phyloP scores from a whole-genome alignment of 2,888 invertebrate species.

The Drosophila atripex region DNA sequence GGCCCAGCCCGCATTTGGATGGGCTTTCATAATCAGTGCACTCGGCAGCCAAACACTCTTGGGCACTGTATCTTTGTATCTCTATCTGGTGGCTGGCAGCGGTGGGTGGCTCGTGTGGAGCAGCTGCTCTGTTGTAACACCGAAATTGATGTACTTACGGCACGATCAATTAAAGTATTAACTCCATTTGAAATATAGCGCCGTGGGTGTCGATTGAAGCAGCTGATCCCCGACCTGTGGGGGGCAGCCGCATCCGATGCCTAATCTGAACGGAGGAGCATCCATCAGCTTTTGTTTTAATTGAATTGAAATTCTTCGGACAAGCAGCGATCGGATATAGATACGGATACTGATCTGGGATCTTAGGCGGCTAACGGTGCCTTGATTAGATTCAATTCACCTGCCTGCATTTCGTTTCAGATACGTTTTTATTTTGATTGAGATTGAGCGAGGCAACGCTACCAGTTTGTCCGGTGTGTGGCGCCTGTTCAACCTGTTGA shows the following conservation, averaged over 20 bases:
- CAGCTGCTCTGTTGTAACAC: conserved; percentile 39
- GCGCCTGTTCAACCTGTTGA: conserved; percentile 73
- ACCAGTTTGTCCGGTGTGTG: conserved; percentile 70
- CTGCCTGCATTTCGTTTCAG: conserved; percentile 39
- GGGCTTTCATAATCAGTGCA: conserved; percentile 39
- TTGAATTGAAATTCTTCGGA: conserved; percentile 66
- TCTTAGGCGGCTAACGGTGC: conserved; percentile 61
- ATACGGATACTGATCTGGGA: conserved; percentile 62
- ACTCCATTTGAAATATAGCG: conserved; percentile 39
- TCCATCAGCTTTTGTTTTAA: conserved; percentile 66
- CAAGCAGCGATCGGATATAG: conserved; percentile 58
- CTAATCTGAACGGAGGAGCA: conserved; percentile 25
- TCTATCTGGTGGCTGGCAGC: conserved; percentile 16
- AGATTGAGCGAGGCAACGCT: conserved; percentile 48
- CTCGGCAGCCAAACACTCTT: conserved; percentile 18
- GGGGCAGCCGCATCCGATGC: conserved; percentile 17
- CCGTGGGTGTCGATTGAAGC: conserved; percentile 46
- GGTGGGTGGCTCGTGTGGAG: conserved; percentile 45
- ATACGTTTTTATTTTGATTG: conserved; percentile 62
- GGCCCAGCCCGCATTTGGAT: conserved; percentile 49
- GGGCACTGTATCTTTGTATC: conserved; percentile 2
- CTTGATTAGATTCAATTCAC: conserved; percentile 65
- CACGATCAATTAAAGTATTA: conserved; percentile 69
- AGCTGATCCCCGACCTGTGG: conserved; percentile 22
- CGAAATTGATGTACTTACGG: conserved; percentile 61